Percentiles rank a stretch among this genome's conserved stretches.
phyloP scores from a whole-genome alignment of 2,113 vertebrate genomes.

The Calonectris borealis region DNA sequence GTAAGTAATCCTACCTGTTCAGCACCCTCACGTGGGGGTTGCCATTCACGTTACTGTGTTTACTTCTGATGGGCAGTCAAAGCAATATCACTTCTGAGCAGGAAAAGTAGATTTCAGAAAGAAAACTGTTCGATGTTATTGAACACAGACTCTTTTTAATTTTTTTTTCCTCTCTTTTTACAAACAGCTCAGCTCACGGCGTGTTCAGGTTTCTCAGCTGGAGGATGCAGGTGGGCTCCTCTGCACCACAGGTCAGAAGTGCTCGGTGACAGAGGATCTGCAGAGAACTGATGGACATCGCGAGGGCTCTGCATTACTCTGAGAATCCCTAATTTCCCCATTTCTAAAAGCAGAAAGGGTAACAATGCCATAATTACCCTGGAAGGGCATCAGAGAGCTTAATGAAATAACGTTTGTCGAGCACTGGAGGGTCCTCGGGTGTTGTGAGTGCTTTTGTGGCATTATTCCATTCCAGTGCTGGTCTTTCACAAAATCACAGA shows the following conservation, averaged over 20 bases:
- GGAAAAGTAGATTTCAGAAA: not conserved
- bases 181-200: not conserved
- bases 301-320: not conserved
- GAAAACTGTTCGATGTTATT: not conserved
- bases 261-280: not conserved
- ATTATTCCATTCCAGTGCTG: not conserved
- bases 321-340: not conserved
- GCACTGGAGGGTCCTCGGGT: not conserved
- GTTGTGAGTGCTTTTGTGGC: not conserved
- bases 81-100: not conserved
- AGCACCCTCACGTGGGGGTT: fast-evolving
- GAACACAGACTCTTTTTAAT: not conserved
- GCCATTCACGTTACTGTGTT: not conserved
- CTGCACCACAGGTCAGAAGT: not conserved
- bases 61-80: not conserved
- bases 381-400: not conserved
- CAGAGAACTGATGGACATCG: not conserved
- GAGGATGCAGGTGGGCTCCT: not conserved
- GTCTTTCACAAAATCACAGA: not conserved
- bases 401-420: not conserved
- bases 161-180: not conserved
- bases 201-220: not conserved
- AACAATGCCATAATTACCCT: not conserved
- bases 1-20: not conserved
- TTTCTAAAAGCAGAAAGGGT: not conserved